Conservation (phyloP, 2,888 invertebrate species). For the Oasisia sp. region DNA sequence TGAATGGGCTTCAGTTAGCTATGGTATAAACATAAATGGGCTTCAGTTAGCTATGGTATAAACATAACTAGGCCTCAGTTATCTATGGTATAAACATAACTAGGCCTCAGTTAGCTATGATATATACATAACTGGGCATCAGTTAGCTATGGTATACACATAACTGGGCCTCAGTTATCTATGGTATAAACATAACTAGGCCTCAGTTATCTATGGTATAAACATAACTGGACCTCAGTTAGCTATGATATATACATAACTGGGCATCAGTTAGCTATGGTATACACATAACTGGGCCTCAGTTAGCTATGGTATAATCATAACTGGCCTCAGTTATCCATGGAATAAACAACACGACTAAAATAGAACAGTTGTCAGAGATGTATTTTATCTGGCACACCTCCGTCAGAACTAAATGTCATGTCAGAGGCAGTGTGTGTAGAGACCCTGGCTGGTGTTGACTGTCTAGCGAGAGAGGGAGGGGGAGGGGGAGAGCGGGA, state of each 20-base stretch:
- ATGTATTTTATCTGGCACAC: too few relatives aligned
- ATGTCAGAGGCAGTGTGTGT: background rate
- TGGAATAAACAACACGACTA: background rate
- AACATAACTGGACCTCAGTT: background rate
- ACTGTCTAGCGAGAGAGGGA: background rate
- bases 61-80: background rate
- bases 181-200: background rate
- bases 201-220: background rate
- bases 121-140: background rate
- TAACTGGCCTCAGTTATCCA: background rate
- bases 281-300: background rate
- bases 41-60: too few relatives aligned
- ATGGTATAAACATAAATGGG: background rate
- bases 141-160: background rate
- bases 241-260: background rate
- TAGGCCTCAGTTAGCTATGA: too few relatives aligned
- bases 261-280: background rate
- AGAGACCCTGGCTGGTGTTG: background rate
- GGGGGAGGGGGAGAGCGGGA: too few relatives aligned
- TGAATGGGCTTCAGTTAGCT: background rate
- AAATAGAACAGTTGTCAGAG: background rate
- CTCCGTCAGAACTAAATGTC: background rate
- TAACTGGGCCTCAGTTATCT: background rate
- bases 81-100: background rate
- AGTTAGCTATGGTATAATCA: background rate